Base-by-base conservation (phyloP, 2,113 vertebrate species). In the Daboia siamensis region DNA sequence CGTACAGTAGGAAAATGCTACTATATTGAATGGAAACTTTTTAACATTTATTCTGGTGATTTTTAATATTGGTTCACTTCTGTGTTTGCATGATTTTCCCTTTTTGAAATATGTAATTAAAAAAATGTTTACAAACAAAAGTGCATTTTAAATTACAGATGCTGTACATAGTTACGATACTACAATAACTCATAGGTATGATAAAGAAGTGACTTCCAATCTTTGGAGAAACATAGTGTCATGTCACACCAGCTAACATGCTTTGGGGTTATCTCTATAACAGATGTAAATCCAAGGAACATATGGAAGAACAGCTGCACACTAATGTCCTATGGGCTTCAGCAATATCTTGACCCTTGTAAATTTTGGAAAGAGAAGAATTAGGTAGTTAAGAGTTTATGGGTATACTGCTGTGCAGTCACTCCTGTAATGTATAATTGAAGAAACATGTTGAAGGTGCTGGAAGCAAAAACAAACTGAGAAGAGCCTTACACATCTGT, bases 251-350 rank as follows among this genome's bases (percentile, higher is more conserved):
- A 97, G 0, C 93, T 87, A 13, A 21, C 89, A 93, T 94, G 90
- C 94, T 93, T 94, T 94, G 92, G 94, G 95, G 90, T 87, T 89
- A 89, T 91, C 93, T 95, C 90, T 93, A 92, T 90, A 96, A 94
- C 96, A 96, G 94, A 48, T 95, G 93, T 93, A 95, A 91, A 88
- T 54, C 92, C 91, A 80, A 56, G 93, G 93, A 95, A 93, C 94
- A 95, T 93, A 91, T 86, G 95, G 94, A 96, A 91, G 84, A 95
- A 93, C 94, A 96, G 94, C 96, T 96, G 96, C 91, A 93, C 90
- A 1, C 52, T 56, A 86, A 93, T 92, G 90, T 94, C 92, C 91
- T 96, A 92, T 54, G 91, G 95, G 87, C 80, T 93, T 89, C 91
- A 88, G 57, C 90, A 95, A 94, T 69, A 93, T 95, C 91, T 55